A percentile compares a stretch with the other conserved stretches of the same genome.
phyloP scores from a whole-genome alignment of 2,888 invertebrate genomes.

The Cephus pygmeus region DNA sequence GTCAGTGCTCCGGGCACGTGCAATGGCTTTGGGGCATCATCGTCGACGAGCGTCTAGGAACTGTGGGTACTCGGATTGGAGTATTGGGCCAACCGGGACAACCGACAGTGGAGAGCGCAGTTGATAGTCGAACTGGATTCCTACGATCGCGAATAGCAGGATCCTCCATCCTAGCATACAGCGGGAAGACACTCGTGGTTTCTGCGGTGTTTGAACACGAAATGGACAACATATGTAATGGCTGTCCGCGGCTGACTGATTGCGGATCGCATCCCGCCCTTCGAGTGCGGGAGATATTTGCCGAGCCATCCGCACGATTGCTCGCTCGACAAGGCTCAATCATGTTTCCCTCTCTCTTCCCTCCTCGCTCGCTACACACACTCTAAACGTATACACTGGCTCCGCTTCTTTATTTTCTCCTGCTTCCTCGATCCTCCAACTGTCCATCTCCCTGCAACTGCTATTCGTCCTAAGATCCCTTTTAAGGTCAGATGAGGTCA shows the following conservation, averaged over 20 bases:
- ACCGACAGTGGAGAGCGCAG: no score
- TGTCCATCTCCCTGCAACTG: background rate
- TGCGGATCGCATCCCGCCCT: conserved; percentile 34
- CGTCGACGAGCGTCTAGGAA: no score
- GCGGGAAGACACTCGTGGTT: conserved; percentile 27
- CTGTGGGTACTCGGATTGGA: no score
- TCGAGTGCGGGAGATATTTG: conserved; percentile 48
- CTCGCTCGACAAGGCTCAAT: conserved; percentile 51
- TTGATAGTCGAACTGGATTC: conserved; percentile 9
- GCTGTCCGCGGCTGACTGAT: conserved; percentile 58
- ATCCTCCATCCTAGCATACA: conserved; percentile 10
- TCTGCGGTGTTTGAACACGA: conserved; percentile 57
- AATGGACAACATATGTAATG: conserved; percentile 65
- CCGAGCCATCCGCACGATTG: conserved; percentile 58
- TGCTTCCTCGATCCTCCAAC: background rate
- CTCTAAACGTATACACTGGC: background rate
- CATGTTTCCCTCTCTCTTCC: conserved; percentile 33
- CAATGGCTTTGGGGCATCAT: no score
- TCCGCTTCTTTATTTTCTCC: conserved; percentile 1
- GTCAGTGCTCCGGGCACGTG: no score
- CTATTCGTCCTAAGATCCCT: background rate
- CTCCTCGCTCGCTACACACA: conserved; percentile 16
- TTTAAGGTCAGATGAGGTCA: no score
- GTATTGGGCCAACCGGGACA: no score
- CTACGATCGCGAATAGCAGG: conserved; percentile 10